phyloP scores from a whole-genome alignment of 2,888 invertebrate genomes.

The Notocelia uddmanniana region DNA sequence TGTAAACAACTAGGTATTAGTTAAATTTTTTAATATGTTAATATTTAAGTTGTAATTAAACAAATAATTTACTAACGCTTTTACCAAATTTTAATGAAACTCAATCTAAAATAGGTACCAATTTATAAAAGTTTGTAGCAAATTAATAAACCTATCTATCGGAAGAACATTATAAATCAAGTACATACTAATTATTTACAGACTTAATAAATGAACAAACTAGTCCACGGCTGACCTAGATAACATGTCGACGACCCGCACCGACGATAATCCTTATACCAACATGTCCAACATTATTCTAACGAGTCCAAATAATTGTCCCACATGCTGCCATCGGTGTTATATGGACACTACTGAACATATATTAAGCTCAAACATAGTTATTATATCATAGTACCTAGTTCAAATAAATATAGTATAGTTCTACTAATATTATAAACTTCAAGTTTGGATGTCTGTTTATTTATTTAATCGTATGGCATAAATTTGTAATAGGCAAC shows the following conservation, averaged over 20 bases:
- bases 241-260: constrained; percentile 21
- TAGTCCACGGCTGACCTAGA: constrained; percentile 10
- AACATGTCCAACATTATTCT: constrained; percentile 30
- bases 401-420: not conserved
- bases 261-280: constrained; percentile 20
- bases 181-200: constrained; percentile 4
- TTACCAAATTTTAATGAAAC: too few species aligned
- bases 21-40: too few species aligned
- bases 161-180: not conserved
- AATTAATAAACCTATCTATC: not conserved
- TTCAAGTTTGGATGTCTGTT: too few species aligned
- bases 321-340: constrained; percentile 3
- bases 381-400: too few species aligned
- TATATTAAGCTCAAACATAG: too few species aligned
- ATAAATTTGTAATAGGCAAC: too few species aligned
- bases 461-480: too few species aligned
- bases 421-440: not conserved
- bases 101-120: too few species aligned
- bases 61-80: too few species aligned
- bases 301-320: constrained; percentile 10
- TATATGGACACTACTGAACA: constrained; percentile 6
- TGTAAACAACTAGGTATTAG: too few species aligned
- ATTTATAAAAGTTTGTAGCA: not conserved
- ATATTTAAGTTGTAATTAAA: too few species aligned
- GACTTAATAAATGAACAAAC: constrained; percentile 2